Base-by-base conservation (phyloP, 2,888 invertebrate genomes). In the Catocala fraxini region DNA sequence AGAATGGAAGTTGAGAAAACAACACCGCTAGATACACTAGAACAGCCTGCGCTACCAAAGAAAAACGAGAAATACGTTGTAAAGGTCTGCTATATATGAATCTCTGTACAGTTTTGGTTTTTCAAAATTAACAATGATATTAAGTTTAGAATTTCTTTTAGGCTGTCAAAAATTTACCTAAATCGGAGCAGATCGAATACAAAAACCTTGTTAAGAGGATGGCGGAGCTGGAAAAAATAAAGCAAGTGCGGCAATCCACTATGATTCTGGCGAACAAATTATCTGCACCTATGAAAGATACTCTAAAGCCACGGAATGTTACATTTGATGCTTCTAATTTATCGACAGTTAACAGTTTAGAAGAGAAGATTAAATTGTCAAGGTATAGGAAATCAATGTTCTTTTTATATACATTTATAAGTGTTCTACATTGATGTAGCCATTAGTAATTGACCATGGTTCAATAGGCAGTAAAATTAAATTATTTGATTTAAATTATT, bases 101-200 rank as follows among this genome's bases (percentile, higher is more conserved):
- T 25, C 6, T 62, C 9, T 33, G 34, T 25, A 51, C 12, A 52
- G 57, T 11, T 63, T 45, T 48, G 63, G 48, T 12, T 52, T 59
- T 78, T 56, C 33, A 62, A 56, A 66, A 42, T 41, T 47, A 62
- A 34, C 49, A 51, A 13, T 15, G 51, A 47, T 69, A 62, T 52
- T 62, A 66, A 58, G 49, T 58, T 5, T 56, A 0, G 55, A 64
- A 46, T 70, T 70, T 71, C 34, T 90, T 90, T 81, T 82, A 92
- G 92, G 86, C 89, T 60, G 90, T 94, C 47, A 92, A 87, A 68
- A 89, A 94, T 82, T 89, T 94, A 74, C 94, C 94, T 12, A 92
- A 90, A 75, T 89, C 92, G 10, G 93, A 92, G 74, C 94, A 94
- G 82, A 88, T 93, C 69, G 94, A 94, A 77, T 94, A 94, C 71